A percentile compares a stretch with the other conserved stretches of the same genome.
Evolutionary conservation across 2,888 invertebrate genomes (phyloP).

Genomic region (Sphaerophoria rueppellii): DNA sequence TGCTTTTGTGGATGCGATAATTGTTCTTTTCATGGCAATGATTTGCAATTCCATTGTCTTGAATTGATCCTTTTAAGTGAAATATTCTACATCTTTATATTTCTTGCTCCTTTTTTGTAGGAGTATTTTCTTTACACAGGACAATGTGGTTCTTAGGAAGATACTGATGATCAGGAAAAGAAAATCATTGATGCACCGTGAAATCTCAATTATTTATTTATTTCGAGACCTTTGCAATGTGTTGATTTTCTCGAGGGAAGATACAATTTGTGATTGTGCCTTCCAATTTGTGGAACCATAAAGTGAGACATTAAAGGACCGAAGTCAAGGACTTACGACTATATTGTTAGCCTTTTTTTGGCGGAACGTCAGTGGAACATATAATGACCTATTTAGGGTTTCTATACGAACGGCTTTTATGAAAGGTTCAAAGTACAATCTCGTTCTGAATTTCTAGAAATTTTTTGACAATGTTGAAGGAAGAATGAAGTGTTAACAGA

Average conservation of each 20-base stretch:
- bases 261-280: conserved; percentile 55
- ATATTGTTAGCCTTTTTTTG: conserved; percentile 40
- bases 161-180: neutral
- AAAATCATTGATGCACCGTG: conserved; percentile 43
- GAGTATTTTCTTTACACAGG: conserved; percentile 30
- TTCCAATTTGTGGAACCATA: conserved; percentile 61
- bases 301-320: conserved; percentile 57
- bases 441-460: neutral
- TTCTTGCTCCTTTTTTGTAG: neutral
- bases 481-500: neutral
- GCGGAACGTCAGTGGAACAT: neutral
- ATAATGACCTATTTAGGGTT: neutral
- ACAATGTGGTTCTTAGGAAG: conserved; percentile 59
- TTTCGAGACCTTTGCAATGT: conserved; percentile 29
- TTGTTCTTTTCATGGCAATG: conserved; percentile 72
- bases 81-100: conserved; percentile 55
- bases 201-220: conserved; percentile 56
- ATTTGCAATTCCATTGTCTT: conserved; percentile 64
- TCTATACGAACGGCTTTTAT: neutral
- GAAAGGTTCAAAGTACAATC: neutral
- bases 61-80: conserved; percentile 69
- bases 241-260: conserved; percentile 1
- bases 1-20: conserved; percentile 67
- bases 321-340: conserved; percentile 6
- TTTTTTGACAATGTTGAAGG: neutral